These are phyloP conservation scores for Leptonema lineaticorne DNA, from an alignment of 1,140 invertebrate species.

Conservation along the genomic window DNA sequence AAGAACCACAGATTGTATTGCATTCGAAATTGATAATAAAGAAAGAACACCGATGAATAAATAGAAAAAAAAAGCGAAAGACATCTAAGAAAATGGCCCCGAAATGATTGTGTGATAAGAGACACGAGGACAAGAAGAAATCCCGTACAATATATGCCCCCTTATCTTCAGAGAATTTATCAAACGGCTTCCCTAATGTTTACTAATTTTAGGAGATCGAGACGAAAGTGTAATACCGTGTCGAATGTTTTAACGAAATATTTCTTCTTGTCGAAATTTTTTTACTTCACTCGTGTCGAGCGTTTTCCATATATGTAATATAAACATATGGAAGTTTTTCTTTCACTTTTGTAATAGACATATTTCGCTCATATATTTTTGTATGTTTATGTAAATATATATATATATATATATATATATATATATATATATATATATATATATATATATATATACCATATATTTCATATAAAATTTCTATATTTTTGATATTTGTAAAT, in stretches of 20 bases:
- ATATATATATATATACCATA: too few relatives aligned
- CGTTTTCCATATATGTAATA: too few relatives aligned
- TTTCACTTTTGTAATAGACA: too few relatives aligned
- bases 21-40: neutral
- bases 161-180: conserved; percentile 7
- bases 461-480: too few relatives aligned
- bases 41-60: neutral
- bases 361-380: too few relatives aligned
- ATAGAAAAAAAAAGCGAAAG: neutral
- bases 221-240: conserved; percentile 14
- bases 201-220: conserved; percentile 7
- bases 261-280: neutral
- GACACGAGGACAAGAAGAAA: neutral
- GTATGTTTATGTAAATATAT: too few relatives aligned
- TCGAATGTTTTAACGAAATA: conserved; percentile 1
- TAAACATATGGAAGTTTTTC: too few relatives aligned
- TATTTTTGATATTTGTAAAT: too few relatives aligned
- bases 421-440: too few relatives aligned
- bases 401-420: too few relatives aligned
- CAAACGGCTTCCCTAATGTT: conserved; percentile 7
- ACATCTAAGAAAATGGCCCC: conserved; percentile 5
- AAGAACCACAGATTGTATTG: too few relatives aligned
- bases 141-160: neutral
- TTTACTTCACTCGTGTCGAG: too few relatives aligned
- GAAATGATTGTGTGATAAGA: neutral